Evolutionary conservation across 2,888 invertebrate genomes (phyloP).

Genomic region (Tholera decimalis): DNA sequence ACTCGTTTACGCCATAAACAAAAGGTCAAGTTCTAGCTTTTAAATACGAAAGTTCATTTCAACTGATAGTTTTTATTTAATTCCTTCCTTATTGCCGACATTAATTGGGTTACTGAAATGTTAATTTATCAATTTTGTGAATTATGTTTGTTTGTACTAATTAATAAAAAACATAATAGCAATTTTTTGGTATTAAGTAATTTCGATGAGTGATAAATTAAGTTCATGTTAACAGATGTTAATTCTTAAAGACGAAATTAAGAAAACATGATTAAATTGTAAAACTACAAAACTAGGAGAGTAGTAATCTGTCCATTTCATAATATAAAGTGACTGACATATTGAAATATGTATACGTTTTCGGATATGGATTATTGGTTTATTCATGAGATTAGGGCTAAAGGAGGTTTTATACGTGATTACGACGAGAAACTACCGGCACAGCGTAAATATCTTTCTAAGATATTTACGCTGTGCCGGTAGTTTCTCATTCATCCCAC

Average conservation of each 20-base stretch:
- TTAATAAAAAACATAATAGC: background rate
- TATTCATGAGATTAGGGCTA: constrained; percentile 33
- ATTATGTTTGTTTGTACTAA: constrained; percentile 14
- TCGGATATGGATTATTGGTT: constrained; percentile 23
- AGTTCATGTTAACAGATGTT: constrained; percentile 12
- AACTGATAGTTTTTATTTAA: constrained; percentile 25
- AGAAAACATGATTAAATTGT: constrained; percentile 11
- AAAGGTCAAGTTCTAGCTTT: constrained; percentile 61
- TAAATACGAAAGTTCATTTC: constrained; percentile 49
- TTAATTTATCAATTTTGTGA: constrained; percentile 9
- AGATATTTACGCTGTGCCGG: too few species aligned
- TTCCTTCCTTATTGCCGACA: constrained; percentile 44
- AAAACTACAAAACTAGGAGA: background rate
- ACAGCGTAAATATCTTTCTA: constrained; percentile 14
- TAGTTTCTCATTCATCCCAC: constrained; percentile 13
- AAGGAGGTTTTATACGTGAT: constrained; percentile 15
- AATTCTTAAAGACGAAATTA: background rate
- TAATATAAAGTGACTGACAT: constrained; percentile 25
- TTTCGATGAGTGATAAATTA: constrained; percentile 6
- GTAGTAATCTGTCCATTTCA: constrained; percentile 19
- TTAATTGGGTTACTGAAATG: constrained; percentile 19
- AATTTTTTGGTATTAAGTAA: constrained; percentile 12
- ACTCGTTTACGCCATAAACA: constrained; percentile 40
- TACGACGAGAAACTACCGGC: constrained; percentile 13
- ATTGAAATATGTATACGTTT: constrained; percentile 30